Percentiles rank a stretch among this genome's conserved stretches.
Conservation (phyloP, 1,140 invertebrate species). For the Bombus breviceps region DNA sequence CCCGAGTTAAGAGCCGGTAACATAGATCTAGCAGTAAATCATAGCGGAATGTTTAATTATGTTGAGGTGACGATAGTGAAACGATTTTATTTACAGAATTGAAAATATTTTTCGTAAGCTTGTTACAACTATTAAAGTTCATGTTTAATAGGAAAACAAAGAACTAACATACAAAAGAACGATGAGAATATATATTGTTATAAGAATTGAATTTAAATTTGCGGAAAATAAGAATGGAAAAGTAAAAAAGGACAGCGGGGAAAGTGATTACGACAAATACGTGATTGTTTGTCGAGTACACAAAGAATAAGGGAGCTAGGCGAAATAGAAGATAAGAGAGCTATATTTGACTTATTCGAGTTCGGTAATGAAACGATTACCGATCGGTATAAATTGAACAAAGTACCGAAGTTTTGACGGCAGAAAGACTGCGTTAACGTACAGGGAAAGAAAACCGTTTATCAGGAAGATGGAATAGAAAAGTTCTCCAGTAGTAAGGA, state of each 20-base stretch:
- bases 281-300: constrained; percentile 35
- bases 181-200: not conserved
- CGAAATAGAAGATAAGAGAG: constrained; percentile 43
- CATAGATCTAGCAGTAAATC: constrained; percentile 39
- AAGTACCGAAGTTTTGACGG: not conserved
- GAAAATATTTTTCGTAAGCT: no score
- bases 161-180: not conserved
- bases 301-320: constrained; percentile 8
- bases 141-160: not conserved
- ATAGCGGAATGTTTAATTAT: constrained; percentile 1
- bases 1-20: not conserved
- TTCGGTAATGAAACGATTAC: not conserved
- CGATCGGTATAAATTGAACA: constrained; percentile 57
- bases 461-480: not conserved
- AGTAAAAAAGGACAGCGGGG: not conserved
- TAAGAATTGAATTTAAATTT: not conserved
- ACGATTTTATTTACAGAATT: constrained; percentile 8
- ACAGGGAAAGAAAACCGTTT: not conserved
- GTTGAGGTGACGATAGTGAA: not conserved
- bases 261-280: constrained; percentile 3
- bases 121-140: no score
- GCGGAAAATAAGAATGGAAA: not conserved
- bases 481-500: not conserved
- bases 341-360: constrained; percentile 14
- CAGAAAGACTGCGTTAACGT: not conserved